These are phyloP conservation scores for Dermolepida albohirtum DNA, from an alignment of 2,888 invertebrate species.

Conservation along the genomic window DNA sequence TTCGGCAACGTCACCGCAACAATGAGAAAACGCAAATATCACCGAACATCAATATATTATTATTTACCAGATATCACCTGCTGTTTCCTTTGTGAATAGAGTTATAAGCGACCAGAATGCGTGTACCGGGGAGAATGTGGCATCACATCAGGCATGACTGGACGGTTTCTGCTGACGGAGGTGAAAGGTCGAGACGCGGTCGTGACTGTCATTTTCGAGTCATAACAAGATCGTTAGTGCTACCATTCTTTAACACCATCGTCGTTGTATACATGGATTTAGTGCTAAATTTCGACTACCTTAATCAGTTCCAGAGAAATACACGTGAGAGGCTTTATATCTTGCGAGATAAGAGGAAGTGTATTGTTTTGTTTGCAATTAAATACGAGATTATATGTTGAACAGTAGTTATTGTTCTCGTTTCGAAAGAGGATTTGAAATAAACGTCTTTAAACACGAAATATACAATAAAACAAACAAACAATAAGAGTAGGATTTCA, in stretches of 20 bases:
- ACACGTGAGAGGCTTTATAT: too few relatives aligned
- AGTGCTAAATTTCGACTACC: too few relatives aligned
- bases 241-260: not conserved
- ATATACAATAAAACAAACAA: too few relatives aligned
- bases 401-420: too few relatives aligned
- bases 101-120: not conserved
- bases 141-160: constrained; percentile 9
- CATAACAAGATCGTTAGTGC: constrained; percentile 30
- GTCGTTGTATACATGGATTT: too few relatives aligned
- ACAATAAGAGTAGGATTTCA: too few relatives aligned
- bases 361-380: too few relatives aligned
- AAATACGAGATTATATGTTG: too few relatives aligned
- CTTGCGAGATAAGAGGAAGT: too few relatives aligned
- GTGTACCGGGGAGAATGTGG: not conserved
- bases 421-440: too few relatives aligned
- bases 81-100: constrained; percentile 10
- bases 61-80: constrained; percentile 16
- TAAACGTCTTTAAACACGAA: too few relatives aligned
- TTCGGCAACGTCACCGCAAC: not conserved
- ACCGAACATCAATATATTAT: constrained; percentile 26
- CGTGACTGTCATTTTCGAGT: constrained; percentile 27
- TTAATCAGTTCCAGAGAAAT: too few relatives aligned
- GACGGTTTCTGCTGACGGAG: constrained; percentile 2
- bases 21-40: constrained; percentile 20
- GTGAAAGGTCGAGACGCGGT: constrained; percentile 16